Evolutionary conservation across 2,113 vertebrate genomes (phyloP).

Genomic region (Pluvialis apricaria): DNA sequence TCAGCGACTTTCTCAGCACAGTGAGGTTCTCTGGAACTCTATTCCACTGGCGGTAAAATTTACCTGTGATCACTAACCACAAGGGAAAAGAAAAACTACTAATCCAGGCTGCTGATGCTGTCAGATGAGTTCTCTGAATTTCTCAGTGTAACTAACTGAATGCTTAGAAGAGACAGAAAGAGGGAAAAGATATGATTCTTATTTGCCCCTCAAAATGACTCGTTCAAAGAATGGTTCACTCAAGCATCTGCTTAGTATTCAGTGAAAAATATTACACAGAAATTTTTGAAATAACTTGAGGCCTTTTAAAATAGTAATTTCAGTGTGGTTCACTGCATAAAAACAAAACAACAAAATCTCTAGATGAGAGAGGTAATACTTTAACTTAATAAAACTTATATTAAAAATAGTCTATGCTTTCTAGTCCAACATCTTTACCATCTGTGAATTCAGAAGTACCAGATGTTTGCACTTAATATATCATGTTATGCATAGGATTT

Average conservation of each 20-base stretch:
- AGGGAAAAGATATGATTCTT: background rate
- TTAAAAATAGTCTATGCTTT: slow-evolving; percentile 27
- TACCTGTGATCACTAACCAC: background rate
- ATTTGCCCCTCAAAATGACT: background rate
- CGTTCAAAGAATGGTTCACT: background rate
- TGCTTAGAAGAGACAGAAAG: background rate
- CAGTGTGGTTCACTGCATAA: background rate
- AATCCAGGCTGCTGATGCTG: background rate
- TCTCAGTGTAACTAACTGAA: background rate
- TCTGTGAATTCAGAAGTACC: slow-evolving; percentile 29
- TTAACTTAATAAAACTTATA: slow-evolving; percentile 27
- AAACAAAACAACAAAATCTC: background rate
- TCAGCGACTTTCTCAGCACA: background rate
- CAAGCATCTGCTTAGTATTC: background rate
- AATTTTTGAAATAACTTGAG: background rate
- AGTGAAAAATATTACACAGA: background rate
- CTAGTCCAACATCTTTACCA: background rate
- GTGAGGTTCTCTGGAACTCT: background rate
- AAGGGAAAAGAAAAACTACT: background rate
- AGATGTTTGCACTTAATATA: slow-evolving; percentile 21
- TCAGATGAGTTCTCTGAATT: background rate
- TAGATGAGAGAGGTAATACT: background rate
- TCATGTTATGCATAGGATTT: slow-evolving; percentile 6
- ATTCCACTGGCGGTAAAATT: background rate
- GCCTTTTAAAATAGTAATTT: slow-evolving; percentile 24